phyloP scores from a whole-genome alignment of 2,797 vertebrate genomes.

The Aplochiton taeniatus region DNA sequence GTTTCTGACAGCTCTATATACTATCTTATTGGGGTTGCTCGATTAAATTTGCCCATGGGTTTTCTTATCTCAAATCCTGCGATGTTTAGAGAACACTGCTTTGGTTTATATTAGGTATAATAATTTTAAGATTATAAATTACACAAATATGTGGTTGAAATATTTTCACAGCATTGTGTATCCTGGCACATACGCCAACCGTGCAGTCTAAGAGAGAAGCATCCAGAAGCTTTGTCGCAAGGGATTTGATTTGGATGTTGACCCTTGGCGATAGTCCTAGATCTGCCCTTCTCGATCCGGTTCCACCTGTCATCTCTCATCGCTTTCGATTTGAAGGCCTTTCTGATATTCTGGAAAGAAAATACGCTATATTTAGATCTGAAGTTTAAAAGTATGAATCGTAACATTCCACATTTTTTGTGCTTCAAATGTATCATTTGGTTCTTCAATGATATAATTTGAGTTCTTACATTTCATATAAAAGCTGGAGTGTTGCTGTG shows the following conservation, averaged over 20 bases:
- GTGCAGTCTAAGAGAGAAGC: conserved; percentile 39
- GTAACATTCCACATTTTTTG: conserved; percentile 26
- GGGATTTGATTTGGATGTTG: conserved; percentile 56
- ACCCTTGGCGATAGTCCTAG: conserved; percentile 69
- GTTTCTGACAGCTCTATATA: too few species aligned
- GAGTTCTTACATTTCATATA: not conserved
- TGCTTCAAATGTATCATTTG: conserved; percentile 26
- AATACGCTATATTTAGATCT: conserved; percentile 47
- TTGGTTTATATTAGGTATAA: too few species aligned
- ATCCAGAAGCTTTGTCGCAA: conserved; percentile 45
- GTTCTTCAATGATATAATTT: not conserved
- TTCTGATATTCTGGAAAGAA: conserved; percentile 46
- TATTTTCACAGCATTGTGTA: conserved; percentile 28
- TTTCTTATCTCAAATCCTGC: too few species aligned
- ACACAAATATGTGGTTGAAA: conserved; percentile 16
- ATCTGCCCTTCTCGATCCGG: conserved; percentile 63
- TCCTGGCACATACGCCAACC: conserved; percentile 41
- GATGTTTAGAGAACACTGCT: too few species aligned
- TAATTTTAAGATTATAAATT: too few species aligned
- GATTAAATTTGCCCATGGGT: too few species aligned
- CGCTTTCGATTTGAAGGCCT: conserved; percentile 46
- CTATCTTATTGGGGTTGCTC: too few species aligned
- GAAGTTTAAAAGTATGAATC: conserved; percentile 43
- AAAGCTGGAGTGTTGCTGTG: conserved; percentile 36
- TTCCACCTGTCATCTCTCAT: conserved; percentile 78